Evolutionary conservation across 1,140 invertebrate genomes (phyloP), one percentile per base, ranked within the genome.

Genomic region (Trachymyrmex septentrionalis): DNA sequence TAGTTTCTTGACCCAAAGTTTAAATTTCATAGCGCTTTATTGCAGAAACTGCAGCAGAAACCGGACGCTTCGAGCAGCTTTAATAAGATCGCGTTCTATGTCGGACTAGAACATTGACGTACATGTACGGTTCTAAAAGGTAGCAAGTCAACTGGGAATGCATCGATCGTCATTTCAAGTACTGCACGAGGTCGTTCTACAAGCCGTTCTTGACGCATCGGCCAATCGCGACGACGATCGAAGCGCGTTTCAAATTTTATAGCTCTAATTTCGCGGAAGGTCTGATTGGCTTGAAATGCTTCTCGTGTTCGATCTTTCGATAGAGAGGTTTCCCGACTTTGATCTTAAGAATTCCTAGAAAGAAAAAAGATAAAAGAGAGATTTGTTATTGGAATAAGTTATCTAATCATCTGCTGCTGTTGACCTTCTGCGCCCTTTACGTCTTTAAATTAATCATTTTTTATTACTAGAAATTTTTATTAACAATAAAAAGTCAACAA

Each of bases 141-240:
- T 84, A 75, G 78, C 64, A 57, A 81, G 80, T 84, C 80, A 75
- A 84, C 80, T 72, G 69, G 80, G 55, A 84, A 84, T 75, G 55
- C 80, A 73, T 84, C 80, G 80, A 84, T 84, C 80, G 80, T 84
- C 69, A 84, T 84, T 84, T 84, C 80, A 75, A 84, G 80, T 84
- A 84, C 80, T 61, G 19, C 14, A 61, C 80, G 80, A 84, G 80
- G 80, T 84, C 80, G 69, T 84, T 84, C 67, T 84, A 61, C 38
- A 38, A 61, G n/a, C 80, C 24, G 44, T 84, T 73, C 80, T 84
- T 63, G 55, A 84, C 38, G 80, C 80, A 75, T 50, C 24, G 69
- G 80, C 80, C 80, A 84, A 84, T 75, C 80, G 80, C 19, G 66
- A 81, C 66, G 38, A 72, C 66, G 80, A 75, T 84, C 80, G 80